These are phyloP conservation scores for Papilio glaucus DNA, from an alignment of 1,140 invertebrate genomes.

Conservation along the genomic window DNA sequence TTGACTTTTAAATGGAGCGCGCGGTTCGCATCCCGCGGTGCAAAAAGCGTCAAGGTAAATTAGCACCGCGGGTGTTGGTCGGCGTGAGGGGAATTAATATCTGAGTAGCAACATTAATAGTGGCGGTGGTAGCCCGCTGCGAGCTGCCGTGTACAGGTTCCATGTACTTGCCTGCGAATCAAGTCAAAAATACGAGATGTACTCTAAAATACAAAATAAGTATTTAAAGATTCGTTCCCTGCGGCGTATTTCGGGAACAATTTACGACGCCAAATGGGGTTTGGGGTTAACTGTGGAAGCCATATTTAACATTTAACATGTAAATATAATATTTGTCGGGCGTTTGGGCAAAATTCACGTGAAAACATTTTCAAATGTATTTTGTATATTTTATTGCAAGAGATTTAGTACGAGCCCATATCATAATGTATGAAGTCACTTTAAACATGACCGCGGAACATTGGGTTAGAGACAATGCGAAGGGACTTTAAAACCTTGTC, in stretches of 20 bases:
- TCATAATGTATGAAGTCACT: not conserved
- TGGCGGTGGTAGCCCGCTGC: too few relatives aligned
- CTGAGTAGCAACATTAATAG: not conserved
- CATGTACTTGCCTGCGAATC: constrained; percentile 14
- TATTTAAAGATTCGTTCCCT: constrained; percentile 10
- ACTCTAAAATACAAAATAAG: constrained; percentile 14
- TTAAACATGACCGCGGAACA: not conserved
- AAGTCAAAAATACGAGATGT: constrained; percentile 2
- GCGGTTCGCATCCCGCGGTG: constrained; percentile 17
- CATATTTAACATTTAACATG: not conserved
- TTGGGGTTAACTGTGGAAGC: not conserved
- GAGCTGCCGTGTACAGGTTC: constrained; percentile 16
- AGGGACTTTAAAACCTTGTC: not conserved
- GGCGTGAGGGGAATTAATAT: constrained; percentile 32
- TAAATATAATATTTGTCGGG: not conserved
- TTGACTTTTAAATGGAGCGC: constrained; percentile 10
- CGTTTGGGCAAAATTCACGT: not conserved
- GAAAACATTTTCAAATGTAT: constrained; percentile 7
- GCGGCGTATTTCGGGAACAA: constrained; percentile 19
- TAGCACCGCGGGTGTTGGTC: constrained; percentile 4
- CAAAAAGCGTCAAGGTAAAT: constrained; percentile 33
- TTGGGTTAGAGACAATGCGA: not conserved
- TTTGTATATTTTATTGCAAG: not conserved
- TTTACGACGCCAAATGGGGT: constrained; percentile 5
- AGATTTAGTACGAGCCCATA: not conserved